Percentiles rank a stretch among this genome's conserved stretches.
Conservation (phyloP, 2,888 invertebrate genomes). For the Subacronicta megacephala region DNA sequence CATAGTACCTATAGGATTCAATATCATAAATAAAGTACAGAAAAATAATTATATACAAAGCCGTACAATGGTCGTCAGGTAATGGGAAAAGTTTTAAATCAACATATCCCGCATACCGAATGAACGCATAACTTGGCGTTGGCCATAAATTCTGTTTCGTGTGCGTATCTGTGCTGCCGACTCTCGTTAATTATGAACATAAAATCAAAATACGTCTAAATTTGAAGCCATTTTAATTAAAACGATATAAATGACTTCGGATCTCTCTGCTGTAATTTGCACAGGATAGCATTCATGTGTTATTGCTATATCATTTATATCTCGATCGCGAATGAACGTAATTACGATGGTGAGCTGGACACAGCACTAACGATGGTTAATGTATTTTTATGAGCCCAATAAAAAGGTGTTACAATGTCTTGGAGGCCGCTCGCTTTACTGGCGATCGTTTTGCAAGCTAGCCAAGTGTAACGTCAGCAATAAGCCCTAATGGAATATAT, state of each 20-base stretch:
- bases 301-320: conserved; percentile 11
- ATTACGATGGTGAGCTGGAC: conserved; percentile 12
- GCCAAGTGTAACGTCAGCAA: conserved; percentile 58
- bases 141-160: conserved; percentile 52
- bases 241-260: conserved; percentile 3
- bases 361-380: conserved; percentile 59
- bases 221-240: conserved; percentile 26
- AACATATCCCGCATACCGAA: conserved; percentile 55
- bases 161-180: conserved; percentile 35
- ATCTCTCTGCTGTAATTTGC: background rate
- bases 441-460: conserved; percentile 62
- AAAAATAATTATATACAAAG: conserved; percentile 47
- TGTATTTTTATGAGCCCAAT: conserved; percentile 63
- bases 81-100: conserved; percentile 69
- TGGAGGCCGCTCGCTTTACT: conserved; percentile 57
- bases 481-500: conserved; percentile 58
- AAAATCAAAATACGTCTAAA: conserved; percentile 33
- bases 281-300: conserved; percentile 4
- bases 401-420: conserved; percentile 67
- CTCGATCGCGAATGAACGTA: conserved; percentile 1
- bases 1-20: conserved; percentile 25
- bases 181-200: conserved; percentile 36
- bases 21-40: conserved; percentile 48
- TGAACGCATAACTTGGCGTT: conserved; percentile 34
- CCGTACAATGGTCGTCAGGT: conserved; percentile 50